Evolutionary conservation across 2,888 invertebrate species (phyloP).

Genomic region (Platycnemis pennipes): DNA sequence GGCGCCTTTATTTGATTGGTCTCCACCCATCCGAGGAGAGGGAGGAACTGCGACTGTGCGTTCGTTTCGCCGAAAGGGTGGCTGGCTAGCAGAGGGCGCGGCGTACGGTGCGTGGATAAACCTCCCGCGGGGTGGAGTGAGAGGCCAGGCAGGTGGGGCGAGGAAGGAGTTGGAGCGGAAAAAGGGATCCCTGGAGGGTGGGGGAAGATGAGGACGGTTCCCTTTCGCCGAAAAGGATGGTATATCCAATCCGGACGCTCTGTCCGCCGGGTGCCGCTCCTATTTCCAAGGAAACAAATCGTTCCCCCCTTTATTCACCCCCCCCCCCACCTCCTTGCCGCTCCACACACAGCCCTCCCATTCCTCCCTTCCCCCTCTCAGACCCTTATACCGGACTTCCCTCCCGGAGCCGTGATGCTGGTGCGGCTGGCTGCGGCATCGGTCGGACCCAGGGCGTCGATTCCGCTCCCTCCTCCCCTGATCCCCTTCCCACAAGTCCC

Average conservation of each 20-base stretch:
- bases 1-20: conserved; percentile 67
- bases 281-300: conserved; percentile 61
- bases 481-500: neutral
- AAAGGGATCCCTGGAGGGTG: neutral
- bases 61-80: neutral
- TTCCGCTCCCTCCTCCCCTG: neutral
- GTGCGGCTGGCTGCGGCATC: neutral
- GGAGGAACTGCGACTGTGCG: neutral
- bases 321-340: neutral
- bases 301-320: neutral
- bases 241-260: conserved; percentile 51
- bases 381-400: neutral
- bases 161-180: neutral
- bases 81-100: neutral
- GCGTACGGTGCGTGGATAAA: neutral
- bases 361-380: no score
- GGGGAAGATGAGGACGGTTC: neutral
- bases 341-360: neutral
- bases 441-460: neutral
- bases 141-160: neutral
- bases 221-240: neutral
- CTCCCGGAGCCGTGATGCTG: neutral
- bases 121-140: neutral
- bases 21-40: conserved; percentile 39
- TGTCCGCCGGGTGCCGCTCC: conserved; percentile 38